Conservation (phyloP, 2,888 invertebrate genomes). For the Drosophila paramelanica region DNA sequence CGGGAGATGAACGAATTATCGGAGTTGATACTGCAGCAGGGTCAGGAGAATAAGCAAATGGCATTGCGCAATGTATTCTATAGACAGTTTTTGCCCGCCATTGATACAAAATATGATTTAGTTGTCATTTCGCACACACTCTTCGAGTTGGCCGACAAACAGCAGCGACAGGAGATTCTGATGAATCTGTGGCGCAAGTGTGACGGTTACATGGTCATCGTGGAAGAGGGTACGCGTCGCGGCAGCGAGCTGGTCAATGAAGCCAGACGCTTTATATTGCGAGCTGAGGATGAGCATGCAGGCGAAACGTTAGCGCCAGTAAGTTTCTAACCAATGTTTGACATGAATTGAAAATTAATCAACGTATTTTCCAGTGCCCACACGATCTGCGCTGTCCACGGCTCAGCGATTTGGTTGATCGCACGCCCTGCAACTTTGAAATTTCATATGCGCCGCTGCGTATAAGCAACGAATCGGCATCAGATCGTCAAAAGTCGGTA, state of each 20-base stretch:
- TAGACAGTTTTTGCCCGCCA: constrained; percentile 92
- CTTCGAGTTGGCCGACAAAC: constrained; percentile 90
- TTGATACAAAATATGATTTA: constrained; percentile 89
- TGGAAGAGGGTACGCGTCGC: constrained; percentile 93
- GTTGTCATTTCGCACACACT: constrained; percentile 92
- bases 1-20: constrained; percentile 93
- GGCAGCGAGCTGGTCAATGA: constrained; percentile 94
- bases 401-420: constrained; percentile 84
- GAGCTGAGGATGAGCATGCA: constrained; percentile 82
- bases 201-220: constrained; percentile 91
- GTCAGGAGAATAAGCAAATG: constrained; percentile 87
- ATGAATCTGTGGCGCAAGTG: constrained; percentile 95
- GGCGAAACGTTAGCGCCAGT: constrained; percentile 92
- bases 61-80: constrained; percentile 89
- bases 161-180: constrained; percentile 89
- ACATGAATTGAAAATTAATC: constrained; percentile 5
- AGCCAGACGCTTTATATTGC: constrained; percentile 91
- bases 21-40: constrained; percentile 89
- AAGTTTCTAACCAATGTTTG: constrained; percentile 78
- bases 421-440: constrained; percentile 92
- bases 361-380: constrained; percentile 88
- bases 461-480: constrained; percentile 85
- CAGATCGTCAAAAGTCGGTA: constrained; percentile 85
- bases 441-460: constrained; percentile 87
- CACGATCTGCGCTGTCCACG: constrained; percentile 93